A percentile compares a stretch with the other conserved stretches of the same genome.
phyloP scores from a whole-genome alignment of 2,888 invertebrate genomes.

The Petrolisthes cinctipes region DNA sequence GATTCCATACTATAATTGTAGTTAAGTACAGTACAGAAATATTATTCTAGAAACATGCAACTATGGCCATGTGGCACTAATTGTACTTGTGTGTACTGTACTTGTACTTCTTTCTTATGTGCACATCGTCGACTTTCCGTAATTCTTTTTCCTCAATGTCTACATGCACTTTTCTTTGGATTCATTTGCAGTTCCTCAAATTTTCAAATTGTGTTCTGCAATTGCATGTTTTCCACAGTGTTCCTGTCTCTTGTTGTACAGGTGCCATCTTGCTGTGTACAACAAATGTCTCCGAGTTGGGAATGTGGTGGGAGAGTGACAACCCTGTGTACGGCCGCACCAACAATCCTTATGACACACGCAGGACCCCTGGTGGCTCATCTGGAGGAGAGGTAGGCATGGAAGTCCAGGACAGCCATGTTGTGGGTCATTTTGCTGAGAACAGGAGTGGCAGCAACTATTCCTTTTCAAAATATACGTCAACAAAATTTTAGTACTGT shows the following conservation, averaged over 20 bases:
- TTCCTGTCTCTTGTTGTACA: background rate
- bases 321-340: slow-evolving; percentile 73
- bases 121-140: too few relatives aligned
- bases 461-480: background rate
- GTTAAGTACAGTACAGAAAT: too few relatives aligned
- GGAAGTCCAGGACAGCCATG: background rate
- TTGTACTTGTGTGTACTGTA: too few relatives aligned
- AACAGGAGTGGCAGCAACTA: background rate
- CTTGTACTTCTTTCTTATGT: too few relatives aligned
- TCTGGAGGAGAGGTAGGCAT: slow-evolving; percentile 70
- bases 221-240: too few relatives aligned
- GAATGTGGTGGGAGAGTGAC: slow-evolving; percentile 73
- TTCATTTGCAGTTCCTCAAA: too few relatives aligned
- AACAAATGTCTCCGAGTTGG: slow-evolving; percentile 73
- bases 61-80: too few relatives aligned
- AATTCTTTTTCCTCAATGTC: too few relatives aligned
- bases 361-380: slow-evolving; percentile 72
- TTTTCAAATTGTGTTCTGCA: too few relatives aligned
- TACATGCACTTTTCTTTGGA: too few relatives aligned
- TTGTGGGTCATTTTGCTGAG: background rate
- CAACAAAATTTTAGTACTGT: background rate
- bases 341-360: slow-evolving; percentile 72
- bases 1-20: too few relatives aligned
- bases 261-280: slow-evolving; percentile 71
- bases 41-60: too few relatives aligned